phyloP scores from a whole-genome alignment of 1,140 invertebrate genomes.

The Neodiprion lecontei region DNA sequence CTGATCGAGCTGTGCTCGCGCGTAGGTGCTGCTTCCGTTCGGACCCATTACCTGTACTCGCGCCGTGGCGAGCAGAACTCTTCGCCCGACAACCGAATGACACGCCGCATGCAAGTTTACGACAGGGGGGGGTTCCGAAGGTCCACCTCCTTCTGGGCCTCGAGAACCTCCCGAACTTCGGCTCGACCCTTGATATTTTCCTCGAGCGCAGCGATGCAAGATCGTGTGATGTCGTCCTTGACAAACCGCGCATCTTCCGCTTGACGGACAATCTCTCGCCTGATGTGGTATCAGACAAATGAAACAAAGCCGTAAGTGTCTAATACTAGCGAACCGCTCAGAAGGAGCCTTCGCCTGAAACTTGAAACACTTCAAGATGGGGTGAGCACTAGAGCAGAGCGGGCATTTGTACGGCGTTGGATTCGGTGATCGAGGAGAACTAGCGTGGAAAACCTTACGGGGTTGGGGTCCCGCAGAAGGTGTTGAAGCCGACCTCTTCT shows the following conservation, averaged over 20 bases:
- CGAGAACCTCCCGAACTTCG: background rate
- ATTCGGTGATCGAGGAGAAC: too few species aligned
- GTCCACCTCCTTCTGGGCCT: too few species aligned
- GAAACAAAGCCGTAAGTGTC: conserved; percentile 16
- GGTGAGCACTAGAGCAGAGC: too few species aligned
- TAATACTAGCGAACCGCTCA: background rate
- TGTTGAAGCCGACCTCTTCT: too few species aligned
- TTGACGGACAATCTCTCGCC: background rate
- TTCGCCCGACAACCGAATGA: background rate
- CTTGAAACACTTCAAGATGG: too few species aligned
- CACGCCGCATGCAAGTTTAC: too few species aligned
- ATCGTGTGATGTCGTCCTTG: background rate
- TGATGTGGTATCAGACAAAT: conserved; percentile 21
- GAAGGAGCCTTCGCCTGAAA: background rate
- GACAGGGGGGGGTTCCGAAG: too few species aligned
- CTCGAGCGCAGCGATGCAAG: background rate
- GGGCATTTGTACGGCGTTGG: too few species aligned
- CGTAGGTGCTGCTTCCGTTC: background rate
- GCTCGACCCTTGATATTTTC: background rate
- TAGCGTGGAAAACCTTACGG: too few species aligned
- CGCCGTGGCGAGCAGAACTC: background rate
- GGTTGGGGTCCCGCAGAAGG: too few species aligned
- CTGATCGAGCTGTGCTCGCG: too few species aligned
- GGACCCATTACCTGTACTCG: background rate
- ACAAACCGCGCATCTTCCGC: conserved; percentile 10